Percentiles rank a stretch among this genome's conserved stretches.
Conservation (phyloP, 2,113 vertebrate genomes). For the Eretmochelys imbricata region DNA sequence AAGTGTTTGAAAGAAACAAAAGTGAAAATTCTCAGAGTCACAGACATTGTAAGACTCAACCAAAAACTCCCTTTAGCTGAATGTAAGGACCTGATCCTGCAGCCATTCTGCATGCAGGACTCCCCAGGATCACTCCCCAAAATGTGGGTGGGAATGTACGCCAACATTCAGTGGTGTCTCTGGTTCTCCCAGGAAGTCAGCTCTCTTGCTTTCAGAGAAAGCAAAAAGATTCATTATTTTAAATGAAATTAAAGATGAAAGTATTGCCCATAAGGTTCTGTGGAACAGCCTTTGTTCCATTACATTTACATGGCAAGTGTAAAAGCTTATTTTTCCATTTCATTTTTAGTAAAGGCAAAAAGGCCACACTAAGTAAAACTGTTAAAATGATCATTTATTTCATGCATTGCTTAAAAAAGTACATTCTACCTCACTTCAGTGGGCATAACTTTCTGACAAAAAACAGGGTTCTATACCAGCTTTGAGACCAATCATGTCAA, state of each 20-base stretch:
- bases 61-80: neutral
- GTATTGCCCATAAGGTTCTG: neutral
- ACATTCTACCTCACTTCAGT: constrained; percentile 10
- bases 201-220: neutral
- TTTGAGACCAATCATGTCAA: constrained; percentile 21
- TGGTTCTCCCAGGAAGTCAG: neutral
- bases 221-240: neutral
- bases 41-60: neutral
- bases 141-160: neutral
- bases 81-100: neutral
- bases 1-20: neutral
- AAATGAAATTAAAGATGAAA: neutral
- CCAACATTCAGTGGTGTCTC: neutral
- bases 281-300: neutral
- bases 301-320: neutral
- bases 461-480: neutral
- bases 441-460: neutral
- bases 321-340: rapidly evolving
- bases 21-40: neutral
- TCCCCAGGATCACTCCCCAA: neutral
- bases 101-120: neutral
- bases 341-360: neutral
- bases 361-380: neutral
- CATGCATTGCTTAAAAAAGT: neutral
- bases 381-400: neutral